These are phyloP conservation scores for Tupaia chinensis DNA, from an alignment of 2,113 vertebrate species.

Conservation along the genomic window DNA sequence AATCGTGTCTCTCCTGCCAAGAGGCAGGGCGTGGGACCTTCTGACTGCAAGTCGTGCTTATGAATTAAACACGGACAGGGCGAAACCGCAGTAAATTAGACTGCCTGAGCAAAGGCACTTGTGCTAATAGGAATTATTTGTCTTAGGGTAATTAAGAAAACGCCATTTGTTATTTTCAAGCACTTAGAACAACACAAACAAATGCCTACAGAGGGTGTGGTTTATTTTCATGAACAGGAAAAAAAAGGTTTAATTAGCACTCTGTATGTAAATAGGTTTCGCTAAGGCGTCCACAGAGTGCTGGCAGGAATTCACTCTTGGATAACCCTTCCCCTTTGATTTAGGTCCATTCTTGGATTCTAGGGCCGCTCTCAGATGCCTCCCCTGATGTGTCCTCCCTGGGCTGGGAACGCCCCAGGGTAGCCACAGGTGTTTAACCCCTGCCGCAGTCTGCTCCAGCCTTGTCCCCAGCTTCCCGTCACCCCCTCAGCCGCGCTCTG, in stretches of 20 bases:
- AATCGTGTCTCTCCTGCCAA: not conserved
- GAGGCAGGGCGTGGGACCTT: not conserved
- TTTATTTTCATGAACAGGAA: constrained; percentile 34
- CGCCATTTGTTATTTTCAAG: constrained; percentile 54
- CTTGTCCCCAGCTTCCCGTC: not conserved
- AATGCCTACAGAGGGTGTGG: not conserved
- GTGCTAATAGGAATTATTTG: constrained; percentile 45
- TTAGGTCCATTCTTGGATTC: not conserved
- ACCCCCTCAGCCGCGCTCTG: not conserved
- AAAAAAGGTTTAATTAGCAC: constrained; percentile 25
- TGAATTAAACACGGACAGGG: not conserved
- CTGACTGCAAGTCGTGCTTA: constrained; percentile 27
- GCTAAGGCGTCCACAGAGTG: not conserved
- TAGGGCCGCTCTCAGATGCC: not conserved
- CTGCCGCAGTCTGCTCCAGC: not conserved
- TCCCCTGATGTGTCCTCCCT: rapidly evolving
- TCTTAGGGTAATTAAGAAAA: constrained; percentile 49
- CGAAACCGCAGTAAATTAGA: not conserved
- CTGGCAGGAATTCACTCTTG: not conserved
- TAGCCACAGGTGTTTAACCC: not conserved
- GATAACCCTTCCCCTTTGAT: not conserved
- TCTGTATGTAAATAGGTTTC: not conserved
- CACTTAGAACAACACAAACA: not conserved
- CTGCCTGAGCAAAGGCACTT: not conserved
- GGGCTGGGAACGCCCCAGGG: not conserved